Percentiles rank a stretch among this genome's conserved stretches.
Conservation (phyloP, 2,797 vertebrate species). For the Anas capensis region DNA sequence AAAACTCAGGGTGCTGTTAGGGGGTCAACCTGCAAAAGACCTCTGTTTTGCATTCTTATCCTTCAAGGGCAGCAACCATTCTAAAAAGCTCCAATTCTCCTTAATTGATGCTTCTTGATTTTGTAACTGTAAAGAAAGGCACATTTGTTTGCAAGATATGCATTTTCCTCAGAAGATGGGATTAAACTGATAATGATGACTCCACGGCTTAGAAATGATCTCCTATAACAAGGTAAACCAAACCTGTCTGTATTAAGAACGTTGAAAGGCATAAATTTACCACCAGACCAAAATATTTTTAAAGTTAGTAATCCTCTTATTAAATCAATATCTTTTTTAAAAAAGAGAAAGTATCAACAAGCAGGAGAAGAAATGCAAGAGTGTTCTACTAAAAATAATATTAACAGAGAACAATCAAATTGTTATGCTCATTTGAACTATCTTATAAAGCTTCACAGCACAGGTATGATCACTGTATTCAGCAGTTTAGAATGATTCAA, state of each 20-base stretch:
- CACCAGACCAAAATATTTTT: constrained; percentile 55
- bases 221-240: constrained; percentile 22
- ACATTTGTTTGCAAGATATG: constrained; percentile 3
- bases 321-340: constrained; percentile 18
- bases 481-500: constrained; percentile 56
- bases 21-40: background rate
- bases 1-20: constrained; percentile 12
- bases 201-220: background rate
- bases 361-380: constrained; percentile 24
- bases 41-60: background rate
- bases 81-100: background rate
- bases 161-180: constrained; percentile 48
- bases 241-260: constrained; percentile 24
- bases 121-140: background rate
- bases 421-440: constrained; percentile 32
- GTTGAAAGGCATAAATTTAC: constrained; percentile 48
- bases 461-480: constrained; percentile 40
- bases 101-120: background rate
- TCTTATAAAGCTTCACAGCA: constrained; percentile 45
- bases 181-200: constrained; percentile 58
- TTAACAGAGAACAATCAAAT: constrained; percentile 58
- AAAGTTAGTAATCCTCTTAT: constrained; percentile 55
- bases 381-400: constrained; percentile 52
- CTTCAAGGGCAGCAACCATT: background rate
- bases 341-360: constrained; percentile 42